These are phyloP conservation scores for Calameuta filiformis DNA, from an alignment of 2,888 invertebrate species.

Conservation along the genomic window DNA sequence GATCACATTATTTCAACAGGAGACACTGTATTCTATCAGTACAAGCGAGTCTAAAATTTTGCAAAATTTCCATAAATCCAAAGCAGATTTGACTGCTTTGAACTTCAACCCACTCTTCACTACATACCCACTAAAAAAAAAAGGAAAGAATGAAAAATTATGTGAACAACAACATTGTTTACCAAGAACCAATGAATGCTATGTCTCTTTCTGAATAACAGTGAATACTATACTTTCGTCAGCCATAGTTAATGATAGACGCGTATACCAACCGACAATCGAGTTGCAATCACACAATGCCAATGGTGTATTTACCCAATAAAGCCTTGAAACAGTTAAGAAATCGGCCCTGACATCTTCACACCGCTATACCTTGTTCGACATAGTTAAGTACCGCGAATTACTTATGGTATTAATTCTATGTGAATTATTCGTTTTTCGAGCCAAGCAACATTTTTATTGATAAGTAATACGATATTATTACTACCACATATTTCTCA, in stretches of 20 bases:
- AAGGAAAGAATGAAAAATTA: not conserved
- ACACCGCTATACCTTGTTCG: conserved; percentile 19
- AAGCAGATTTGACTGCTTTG: not conserved
- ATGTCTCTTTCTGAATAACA: not conserved
- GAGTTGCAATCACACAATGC: conserved; percentile 22
- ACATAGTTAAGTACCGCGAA: conserved; percentile 16
- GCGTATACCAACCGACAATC: not conserved
- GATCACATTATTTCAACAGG: not conserved
- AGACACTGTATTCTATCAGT: not conserved
- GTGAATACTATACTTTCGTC: not conserved
- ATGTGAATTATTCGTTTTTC: not conserved
- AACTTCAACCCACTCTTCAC: not conserved
- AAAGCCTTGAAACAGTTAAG: conserved; percentile 43
- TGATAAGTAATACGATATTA: not conserved
- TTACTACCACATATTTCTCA: not conserved
- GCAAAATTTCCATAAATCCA: not conserved
- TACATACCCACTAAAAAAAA: not conserved
- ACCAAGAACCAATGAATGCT: not conserved
- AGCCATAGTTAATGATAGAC: not conserved
- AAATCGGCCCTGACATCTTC: conserved; percentile 45
- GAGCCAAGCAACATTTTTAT: not conserved
- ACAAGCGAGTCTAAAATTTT: not conserved
- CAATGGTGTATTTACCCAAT: conserved; percentile 39
- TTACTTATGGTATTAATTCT: not conserved
- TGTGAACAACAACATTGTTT: not conserved